Percentiles rank a stretch among this genome's conserved stretches.
Conservation (phyloP, 2,113 vertebrate species). For the Arizona elegans region DNA sequence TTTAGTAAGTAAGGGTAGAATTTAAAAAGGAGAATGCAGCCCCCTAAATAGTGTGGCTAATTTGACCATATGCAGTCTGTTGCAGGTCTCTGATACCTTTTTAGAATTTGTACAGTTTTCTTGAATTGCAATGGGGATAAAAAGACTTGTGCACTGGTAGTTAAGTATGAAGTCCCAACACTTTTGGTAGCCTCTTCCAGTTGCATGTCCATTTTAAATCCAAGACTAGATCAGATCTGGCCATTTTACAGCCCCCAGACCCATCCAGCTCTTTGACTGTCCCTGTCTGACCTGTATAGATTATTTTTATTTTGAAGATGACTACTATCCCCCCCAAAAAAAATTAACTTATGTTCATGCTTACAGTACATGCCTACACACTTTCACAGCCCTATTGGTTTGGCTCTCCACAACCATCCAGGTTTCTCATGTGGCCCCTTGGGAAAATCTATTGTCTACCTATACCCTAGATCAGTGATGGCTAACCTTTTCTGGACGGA, state of each 20-base stretch:
- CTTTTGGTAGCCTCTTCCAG: not conserved
- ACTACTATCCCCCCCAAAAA: too few relatives aligned
- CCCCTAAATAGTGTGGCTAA: not conserved
- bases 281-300: too few relatives aligned
- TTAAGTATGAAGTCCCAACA: not conserved
- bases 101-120: not conserved
- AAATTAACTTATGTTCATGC: too few relatives aligned
- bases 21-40: not conserved
- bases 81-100: not conserved
- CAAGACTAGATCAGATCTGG: not conserved
- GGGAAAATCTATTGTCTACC: too few relatives aligned
- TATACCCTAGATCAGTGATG: too few relatives aligned
- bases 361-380: too few relatives aligned
- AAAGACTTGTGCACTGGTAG: not conserved
- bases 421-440: too few relatives aligned
- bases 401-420: too few relatives aligned
- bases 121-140: not conserved
- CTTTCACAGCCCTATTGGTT: too few relatives aligned
- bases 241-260: not conserved
- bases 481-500: too few relatives aligned
- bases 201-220: not conserved
- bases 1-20: not conserved
- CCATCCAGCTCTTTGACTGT: not conserved
- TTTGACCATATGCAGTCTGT: not conserved
- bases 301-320: too few relatives aligned